Base-by-base conservation (phyloP, 1,140 invertebrate species). In the Carcinoscorpius rotundicauda region DNA sequence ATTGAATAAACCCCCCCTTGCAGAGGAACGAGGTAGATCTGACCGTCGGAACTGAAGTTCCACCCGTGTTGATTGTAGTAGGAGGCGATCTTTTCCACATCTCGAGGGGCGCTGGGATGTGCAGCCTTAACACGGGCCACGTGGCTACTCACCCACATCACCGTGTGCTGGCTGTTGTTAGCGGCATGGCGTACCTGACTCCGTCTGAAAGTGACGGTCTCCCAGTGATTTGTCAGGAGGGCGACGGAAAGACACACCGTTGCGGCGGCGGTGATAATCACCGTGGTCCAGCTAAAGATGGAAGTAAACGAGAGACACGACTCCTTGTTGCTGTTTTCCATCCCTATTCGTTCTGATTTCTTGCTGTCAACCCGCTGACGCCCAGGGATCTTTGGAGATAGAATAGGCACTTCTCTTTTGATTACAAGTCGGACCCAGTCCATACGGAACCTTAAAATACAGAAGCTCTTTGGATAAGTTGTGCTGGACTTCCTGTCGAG, bases 211-310 rank as follows among this genome's bases (percentile, higher is more conserved):
- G 79, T 81, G 52, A 91, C 83, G 71, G 87, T 83, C 74, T 92
- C 89, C 89, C 88, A 91, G 73, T 90, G 86, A 72, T 90, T 87
- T 49, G 88, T 89, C 84, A 90, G 87, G 69, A 91, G 87, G 52
- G 88, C 86, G 3, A 82, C 83, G 70, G 86, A 88, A 11, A 92
- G 76, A 81, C 90, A 84, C 5, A 83, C 84, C n/a, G 87, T 88
- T 3, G 86, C 84, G 64, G 81, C 79, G 4, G 79, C 79, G 6
- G 84, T 85, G 68, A 84, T 63, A 5, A 80, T 65, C 52, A 83
- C 68, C 0, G 81, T 82, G 10, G 77, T 73, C 63, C 75, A 67
- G 6, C 78, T 72, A 66, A 77, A 76, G 49, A 75, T 71, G 56
- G 68, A 71, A 49, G 66, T 64, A 48, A 65, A 62, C 53, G 53